Evolutionary conservation across 2,888 invertebrate genomes (phyloP).

Genomic region (Megaustenia siamemsis): DNA sequence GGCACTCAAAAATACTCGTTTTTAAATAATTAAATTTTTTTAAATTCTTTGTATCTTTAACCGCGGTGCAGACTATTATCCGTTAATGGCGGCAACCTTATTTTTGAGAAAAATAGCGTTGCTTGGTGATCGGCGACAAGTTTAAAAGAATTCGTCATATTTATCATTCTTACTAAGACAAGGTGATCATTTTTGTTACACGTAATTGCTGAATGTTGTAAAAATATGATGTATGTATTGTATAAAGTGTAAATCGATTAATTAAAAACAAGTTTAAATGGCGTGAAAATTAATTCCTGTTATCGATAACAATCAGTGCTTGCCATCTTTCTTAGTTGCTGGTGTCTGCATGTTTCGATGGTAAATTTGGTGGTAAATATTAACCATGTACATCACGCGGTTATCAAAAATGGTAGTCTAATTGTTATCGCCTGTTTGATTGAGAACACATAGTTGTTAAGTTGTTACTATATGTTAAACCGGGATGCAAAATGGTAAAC

Average conservation of each 20-base stretch:
- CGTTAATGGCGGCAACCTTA: constrained; percentile 54
- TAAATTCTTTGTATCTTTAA: background rate
- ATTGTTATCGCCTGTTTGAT: no score
- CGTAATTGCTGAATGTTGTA: background rate
- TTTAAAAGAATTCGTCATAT: background rate
- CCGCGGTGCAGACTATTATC: constrained; percentile 13
- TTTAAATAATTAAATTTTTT: no score
- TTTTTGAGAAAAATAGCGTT: constrained; percentile 37
- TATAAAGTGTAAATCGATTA: background rate
- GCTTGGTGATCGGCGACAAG: background rate
- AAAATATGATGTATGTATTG: background rate
- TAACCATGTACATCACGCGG: no score
- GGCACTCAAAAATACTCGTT: no score
- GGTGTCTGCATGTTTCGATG: no score
- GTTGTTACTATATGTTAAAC: no score
- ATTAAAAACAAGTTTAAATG: background rate
- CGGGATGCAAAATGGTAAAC: no score
- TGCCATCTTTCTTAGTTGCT: no score
- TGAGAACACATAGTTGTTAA: no score
- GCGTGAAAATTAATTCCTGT: background rate
- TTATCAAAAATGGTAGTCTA: no score
- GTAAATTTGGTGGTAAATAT: no score
- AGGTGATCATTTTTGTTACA: background rate
- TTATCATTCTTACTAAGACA: background rate
- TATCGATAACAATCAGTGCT: constrained; percentile 8